Conservation (phyloP, 2,797 vertebrate species). For the Danio kyathit region DNA sequence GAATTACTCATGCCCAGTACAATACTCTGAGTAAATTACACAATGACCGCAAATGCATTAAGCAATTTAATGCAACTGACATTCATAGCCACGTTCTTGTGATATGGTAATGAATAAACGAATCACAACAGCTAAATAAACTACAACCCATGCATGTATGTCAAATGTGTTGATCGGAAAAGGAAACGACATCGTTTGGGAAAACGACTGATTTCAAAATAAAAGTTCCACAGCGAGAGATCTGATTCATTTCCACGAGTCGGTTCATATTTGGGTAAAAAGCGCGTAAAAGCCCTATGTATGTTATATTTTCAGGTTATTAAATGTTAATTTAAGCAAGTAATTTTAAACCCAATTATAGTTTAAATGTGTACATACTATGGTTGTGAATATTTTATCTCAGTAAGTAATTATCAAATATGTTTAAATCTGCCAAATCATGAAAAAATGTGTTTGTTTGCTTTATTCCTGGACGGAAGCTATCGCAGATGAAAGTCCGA, state of each 20-base stretch:
- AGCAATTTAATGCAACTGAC: background rate
- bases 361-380: background rate
- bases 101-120: background rate
- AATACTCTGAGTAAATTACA: background rate
- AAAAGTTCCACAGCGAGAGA: background rate
- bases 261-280: background rate
- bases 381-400: no score
- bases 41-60: background rate
- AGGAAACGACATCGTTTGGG: background rate
- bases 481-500: no score
- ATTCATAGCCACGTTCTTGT: background rate
- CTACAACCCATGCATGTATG: background rate
- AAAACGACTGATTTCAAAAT: slow-evolving; percentile 10
- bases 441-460: no score
- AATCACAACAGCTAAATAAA: background rate
- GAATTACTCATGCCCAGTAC: background rate
- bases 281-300: no score
- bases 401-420: no score
- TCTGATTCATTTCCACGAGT: background rate
- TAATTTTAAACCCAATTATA: background rate
- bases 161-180: background rate
- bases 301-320: no score
- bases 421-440: no score
- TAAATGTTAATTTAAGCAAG: background rate
- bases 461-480: no score